phyloP scores from a whole-genome alignment of 1,140 invertebrate species.

The Drosophila seguyi region DNA sequence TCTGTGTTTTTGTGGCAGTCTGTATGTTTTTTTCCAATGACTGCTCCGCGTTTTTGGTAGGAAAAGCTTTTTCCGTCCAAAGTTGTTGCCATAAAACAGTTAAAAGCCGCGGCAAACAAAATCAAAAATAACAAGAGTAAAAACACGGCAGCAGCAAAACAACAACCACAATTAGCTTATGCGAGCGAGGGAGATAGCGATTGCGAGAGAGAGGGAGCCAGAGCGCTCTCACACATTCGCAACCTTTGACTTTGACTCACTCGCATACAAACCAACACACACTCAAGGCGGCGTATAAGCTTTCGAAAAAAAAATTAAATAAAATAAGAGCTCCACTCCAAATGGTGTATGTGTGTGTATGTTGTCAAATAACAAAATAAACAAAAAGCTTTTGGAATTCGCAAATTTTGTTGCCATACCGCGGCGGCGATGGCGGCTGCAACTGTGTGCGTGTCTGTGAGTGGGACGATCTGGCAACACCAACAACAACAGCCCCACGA shows the following conservation, averaged over 20 bases:
- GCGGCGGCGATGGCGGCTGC: conserved; percentile 9
- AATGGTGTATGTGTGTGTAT: conserved; percentile 37
- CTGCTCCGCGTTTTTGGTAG: conserved; percentile 62
- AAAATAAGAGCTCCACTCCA: conserved; percentile 35
- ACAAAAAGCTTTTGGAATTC: conserved; percentile 57
- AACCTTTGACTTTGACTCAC: conserved; percentile 65
- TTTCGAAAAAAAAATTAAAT: conserved; percentile 55
- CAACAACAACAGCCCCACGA: conserved; percentile 73
- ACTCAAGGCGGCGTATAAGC: conserved; percentile 36
- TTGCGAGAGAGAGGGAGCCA: conserved; percentile 18
- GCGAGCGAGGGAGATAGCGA: conserved; percentile 43
- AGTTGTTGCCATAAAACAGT: conserved; percentile 58
- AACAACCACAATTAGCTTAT: conserved; percentile 47
- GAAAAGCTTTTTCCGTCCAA: conserved; percentile 72
- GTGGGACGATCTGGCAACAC: conserved; percentile 74
- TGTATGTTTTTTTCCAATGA: conserved; percentile 66
- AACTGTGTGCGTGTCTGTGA: conserved; percentile 26
- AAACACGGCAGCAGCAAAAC: conserved; percentile 13
- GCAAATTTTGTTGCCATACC: conserved; percentile 62
- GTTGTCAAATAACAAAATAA: conserved; percentile 64
- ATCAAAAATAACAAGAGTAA: conserved; percentile 24
- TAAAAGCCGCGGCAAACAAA: conserved; percentile 69
- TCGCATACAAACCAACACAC: conserved; percentile 19
- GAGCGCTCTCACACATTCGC: conserved; percentile 39
- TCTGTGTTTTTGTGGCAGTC: conserved; percentile 31